phyloP scores from a whole-genome alignment of 1,140 invertebrate species.

The Phymastichus coffea region DNA sequence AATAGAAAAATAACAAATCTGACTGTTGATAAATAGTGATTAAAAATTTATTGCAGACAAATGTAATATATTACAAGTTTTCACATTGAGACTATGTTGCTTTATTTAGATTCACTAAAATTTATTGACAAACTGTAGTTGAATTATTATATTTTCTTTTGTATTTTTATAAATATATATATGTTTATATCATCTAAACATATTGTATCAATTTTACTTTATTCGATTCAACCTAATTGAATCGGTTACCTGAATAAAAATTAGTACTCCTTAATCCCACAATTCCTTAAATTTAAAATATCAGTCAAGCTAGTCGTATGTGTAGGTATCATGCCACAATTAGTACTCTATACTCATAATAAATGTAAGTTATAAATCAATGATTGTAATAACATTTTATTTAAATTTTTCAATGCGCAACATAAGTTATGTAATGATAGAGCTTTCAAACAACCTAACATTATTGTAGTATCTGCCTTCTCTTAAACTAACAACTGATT shows the following conservation, averaged over 20 bases:
- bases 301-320: not conserved
- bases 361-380: not conserved
- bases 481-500: slow-evolving; percentile 36
- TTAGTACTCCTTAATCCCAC: slow-evolving; percentile 1
- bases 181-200: slow-evolving; percentile 38
- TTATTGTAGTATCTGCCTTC: not conserved
- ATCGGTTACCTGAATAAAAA: not conserved
- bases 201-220: slow-evolving; percentile 33
- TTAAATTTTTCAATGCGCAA: not conserved
- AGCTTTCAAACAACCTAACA: not conserved
- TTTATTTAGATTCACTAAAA: too few relatives aligned
- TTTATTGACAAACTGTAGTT: too few relatives aligned
- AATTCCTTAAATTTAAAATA: not conserved
- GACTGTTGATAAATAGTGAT: too few relatives aligned
- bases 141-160: slow-evolving; percentile 22
- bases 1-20: too few relatives aligned
- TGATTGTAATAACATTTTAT: not conserved
- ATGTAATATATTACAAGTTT: too few relatives aligned
- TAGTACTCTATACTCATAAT: not conserved
- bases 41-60: too few relatives aligned
- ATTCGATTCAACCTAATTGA: slow-evolving; percentile 20
- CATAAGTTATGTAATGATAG: not conserved
- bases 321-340: too few relatives aligned
- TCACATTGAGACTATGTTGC: too few relatives aligned
- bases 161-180: slow-evolving; percentile 27